These are phyloP conservation scores for Squalus acanthias DNA, from an alignment of 2,797 vertebrate species.

Conservation along the genomic window DNA sequence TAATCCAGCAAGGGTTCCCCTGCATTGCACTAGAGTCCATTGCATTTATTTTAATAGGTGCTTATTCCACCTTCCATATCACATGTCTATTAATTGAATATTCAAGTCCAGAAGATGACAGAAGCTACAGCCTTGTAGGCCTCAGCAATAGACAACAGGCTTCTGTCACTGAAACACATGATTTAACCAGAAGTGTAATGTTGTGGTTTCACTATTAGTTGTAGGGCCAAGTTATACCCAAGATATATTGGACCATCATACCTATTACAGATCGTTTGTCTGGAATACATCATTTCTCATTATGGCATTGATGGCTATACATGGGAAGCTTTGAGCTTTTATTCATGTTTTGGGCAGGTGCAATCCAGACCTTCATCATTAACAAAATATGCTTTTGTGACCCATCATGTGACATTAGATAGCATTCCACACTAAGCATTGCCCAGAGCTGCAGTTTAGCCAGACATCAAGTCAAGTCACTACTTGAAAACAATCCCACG, in stretches of 20 bases:
- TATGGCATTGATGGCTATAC: neutral
- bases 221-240: too few relatives aligned
- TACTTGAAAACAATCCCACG: neutral
- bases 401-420: neutral
- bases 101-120: neutral
- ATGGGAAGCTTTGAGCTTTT: neutral
- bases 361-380: neutral
- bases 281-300: neutral
- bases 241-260: neutral
- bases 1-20: neutral
- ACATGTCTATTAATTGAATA: neutral
- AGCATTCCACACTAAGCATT: neutral
- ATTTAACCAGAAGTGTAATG: neutral
- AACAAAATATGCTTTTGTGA: neutral
- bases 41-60: neutral
- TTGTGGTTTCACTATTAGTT: neutral
- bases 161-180: neutral
- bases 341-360: neutral
- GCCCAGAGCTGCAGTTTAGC: neutral
- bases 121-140: neutral
- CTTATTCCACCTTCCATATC: neutral
- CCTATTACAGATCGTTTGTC: neutral
- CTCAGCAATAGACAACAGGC: neutral
- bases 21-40: neutral
- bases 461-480: neutral